These are phyloP conservation scores for Camponotus fellah DNA, from an alignment of 2,888 invertebrate species.

Conservation along the genomic window DNA sequence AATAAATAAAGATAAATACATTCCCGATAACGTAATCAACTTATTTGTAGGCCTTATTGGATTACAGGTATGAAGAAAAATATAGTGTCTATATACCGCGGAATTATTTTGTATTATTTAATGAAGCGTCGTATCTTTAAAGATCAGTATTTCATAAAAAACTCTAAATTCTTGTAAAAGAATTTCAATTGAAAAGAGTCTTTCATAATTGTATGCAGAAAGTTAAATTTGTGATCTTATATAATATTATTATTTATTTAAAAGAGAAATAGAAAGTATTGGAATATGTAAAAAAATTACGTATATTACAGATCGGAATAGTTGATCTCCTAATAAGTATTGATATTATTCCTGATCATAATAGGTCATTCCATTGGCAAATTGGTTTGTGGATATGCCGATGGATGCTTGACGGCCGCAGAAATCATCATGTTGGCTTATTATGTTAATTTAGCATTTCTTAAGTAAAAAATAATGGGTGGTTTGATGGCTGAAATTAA, in stretches of 20 bases:
- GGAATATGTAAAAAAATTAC: no score
- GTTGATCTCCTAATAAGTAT: slow-evolving; percentile 88
- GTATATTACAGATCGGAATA: slow-evolving; percentile 87
- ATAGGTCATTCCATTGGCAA: slow-evolving; percentile 98
- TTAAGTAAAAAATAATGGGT: slow-evolving; percentile 85
- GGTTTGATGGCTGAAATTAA: slow-evolving; percentile 97
- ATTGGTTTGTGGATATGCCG: slow-evolving; percentile 97
- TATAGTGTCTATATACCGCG: background rate
- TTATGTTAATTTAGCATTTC: slow-evolving; percentile 76
- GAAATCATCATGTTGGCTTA: slow-evolving; percentile 79
- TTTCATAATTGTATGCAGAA: background rate
- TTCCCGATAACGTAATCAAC: slow-evolving; percentile 89
- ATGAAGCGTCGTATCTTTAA: no score
- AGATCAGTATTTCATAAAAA: no score
- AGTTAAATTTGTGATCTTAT: background rate
- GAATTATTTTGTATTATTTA: no score
- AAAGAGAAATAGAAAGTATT: background rate
- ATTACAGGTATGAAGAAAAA: slow-evolving; percentile 85
- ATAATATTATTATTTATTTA: background rate
- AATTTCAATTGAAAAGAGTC: background rate
- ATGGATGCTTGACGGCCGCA: slow-evolving; percentile 92
- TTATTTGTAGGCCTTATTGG: slow-evolving; percentile 92
- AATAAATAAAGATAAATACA: slow-evolving; percentile 87
- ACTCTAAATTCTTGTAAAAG: no score
- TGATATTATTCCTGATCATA: slow-evolving; percentile 90